A percentile compares a stretch with the other conserved stretches of the same genome.
Evolutionary conservation across 2,797 vertebrate genomes (phyloP).

Genomic region (Macroramphosus scolopax): DNA sequence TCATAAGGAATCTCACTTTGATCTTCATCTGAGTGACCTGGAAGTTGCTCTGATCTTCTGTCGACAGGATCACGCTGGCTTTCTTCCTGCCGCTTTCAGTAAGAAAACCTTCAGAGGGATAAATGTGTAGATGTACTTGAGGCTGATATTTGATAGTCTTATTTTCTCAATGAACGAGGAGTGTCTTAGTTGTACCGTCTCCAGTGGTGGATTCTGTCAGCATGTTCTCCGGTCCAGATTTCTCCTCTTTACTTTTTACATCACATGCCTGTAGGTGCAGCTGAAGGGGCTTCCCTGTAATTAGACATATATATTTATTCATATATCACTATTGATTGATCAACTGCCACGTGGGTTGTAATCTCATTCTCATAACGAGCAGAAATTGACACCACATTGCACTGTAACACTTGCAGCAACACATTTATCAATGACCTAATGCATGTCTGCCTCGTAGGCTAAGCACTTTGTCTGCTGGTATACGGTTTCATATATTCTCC

Average conservation of each 20-base stretch:
- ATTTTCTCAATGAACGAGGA: neutral
- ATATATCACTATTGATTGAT: constrained; percentile 7
- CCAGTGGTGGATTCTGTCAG: constrained; percentile 87
- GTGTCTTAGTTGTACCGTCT: constrained; percentile 79
- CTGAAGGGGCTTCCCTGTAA: constrained; percentile 86
- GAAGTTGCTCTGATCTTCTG: constrained; percentile 89
- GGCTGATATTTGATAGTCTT: neutral
- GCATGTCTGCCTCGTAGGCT: constrained; percentile 6
- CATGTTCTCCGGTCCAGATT: constrained; percentile 95
- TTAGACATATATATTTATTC: neutral
- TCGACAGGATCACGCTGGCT: constrained; percentile 92
- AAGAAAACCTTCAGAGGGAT: constrained; percentile 84
- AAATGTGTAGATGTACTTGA: neutral
- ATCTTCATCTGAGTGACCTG: constrained; percentile 96
- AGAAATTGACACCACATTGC: neutral
- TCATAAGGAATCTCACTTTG: constrained; percentile 79
- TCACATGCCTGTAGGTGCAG: constrained; percentile 93
- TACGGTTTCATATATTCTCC: constrained; percentile 8
- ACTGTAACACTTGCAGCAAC: no score
- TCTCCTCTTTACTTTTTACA: constrained; percentile 96
- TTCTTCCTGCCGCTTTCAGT: constrained; percentile 91
- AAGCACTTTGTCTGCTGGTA: constrained; percentile 20
- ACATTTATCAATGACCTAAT: no score
- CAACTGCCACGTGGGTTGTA: neutral
- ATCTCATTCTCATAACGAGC: constrained; percentile 1